Conservation (phyloP, 2,888 invertebrate genomes). For the Caenorhabditis sp. region DNA sequence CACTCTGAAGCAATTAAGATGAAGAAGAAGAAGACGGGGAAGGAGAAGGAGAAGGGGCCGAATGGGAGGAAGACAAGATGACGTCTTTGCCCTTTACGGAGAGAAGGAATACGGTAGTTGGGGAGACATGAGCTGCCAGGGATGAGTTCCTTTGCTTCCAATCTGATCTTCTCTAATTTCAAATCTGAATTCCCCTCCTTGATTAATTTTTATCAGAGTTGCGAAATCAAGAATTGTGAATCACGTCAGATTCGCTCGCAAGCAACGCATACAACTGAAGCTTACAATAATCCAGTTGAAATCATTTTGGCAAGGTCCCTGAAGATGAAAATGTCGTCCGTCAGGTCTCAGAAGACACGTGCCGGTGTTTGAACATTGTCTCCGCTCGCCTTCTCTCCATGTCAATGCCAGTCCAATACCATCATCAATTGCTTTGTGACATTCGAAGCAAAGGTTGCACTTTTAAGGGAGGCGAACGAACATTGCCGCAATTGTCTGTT, state of each 20-base stretch:
- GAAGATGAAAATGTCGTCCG: neutral
- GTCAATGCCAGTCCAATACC: neutral
- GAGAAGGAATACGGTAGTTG: neutral
- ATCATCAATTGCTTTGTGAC: conserved; percentile 10
- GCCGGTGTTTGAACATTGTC: conserved; percentile 5
- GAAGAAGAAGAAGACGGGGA: conserved; percentile 1
- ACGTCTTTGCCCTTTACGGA: conserved; percentile 9
- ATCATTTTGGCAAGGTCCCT: neutral
- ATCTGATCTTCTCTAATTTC: no score
- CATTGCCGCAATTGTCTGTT: neutral
- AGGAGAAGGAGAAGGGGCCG: neutral
- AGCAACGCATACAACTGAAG: neutral
- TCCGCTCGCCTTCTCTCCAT: neutral
- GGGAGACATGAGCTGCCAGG: neutral
- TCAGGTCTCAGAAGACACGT: neutral
- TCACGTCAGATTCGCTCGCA: neutral
- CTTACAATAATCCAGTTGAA: neutral
- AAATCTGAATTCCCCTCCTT: neutral
- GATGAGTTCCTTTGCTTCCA: no score
- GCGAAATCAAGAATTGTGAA: no score
- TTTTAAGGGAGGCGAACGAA: neutral
- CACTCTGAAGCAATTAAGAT: conserved; percentile 37
- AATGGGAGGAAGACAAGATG: neutral
- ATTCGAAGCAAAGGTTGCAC: neutral
- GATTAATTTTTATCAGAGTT: neutral